Conservation (phyloP, 2,888 invertebrate species). For the Stenurella melanura region DNA sequence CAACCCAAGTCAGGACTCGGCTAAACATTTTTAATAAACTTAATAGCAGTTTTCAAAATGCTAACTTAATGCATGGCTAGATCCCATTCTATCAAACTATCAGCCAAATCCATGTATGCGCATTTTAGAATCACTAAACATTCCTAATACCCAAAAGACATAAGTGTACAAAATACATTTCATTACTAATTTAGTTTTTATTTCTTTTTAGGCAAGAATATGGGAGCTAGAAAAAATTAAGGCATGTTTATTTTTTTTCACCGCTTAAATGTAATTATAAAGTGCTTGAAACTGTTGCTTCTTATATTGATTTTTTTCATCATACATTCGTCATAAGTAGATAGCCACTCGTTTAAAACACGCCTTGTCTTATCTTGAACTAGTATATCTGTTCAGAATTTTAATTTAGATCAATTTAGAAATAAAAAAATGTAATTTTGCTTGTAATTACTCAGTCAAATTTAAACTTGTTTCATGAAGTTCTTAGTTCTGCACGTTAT, state of each 20-base stretch:
- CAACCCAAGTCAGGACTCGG: too few relatives aligned
- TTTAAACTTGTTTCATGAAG: too few relatives aligned
- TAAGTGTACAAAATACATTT: conserved; percentile 27
- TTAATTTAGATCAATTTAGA: too few relatives aligned
- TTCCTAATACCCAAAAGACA: not conserved
- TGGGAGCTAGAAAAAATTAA: conserved; percentile 77
- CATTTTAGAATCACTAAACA: not conserved
- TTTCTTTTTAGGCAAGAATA: conserved; percentile 77
- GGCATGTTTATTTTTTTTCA: conserved; percentile 75
- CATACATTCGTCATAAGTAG: not conserved
- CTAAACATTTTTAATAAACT: too few relatives aligned
- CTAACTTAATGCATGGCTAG: too few relatives aligned
- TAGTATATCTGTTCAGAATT: too few relatives aligned
- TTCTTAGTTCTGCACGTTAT: too few relatives aligned
- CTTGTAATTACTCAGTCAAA: too few relatives aligned
- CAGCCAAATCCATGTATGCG: not conserved
- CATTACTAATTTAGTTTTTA: conserved; percentile 59
- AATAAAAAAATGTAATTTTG: not conserved
- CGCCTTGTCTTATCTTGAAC: conserved; percentile 13
- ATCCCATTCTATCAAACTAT: too few relatives aligned
- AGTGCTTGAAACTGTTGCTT: conserved; percentile 21
- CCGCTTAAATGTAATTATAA: conserved; percentile 46
- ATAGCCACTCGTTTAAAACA: not conserved
- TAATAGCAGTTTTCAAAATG: too few relatives aligned
- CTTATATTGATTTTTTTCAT: conserved; percentile 32